These are phyloP conservation scores for Bradypodion ventrale DNA, from an alignment of 2,797 vertebrate genomes.

Conservation along the genomic window DNA sequence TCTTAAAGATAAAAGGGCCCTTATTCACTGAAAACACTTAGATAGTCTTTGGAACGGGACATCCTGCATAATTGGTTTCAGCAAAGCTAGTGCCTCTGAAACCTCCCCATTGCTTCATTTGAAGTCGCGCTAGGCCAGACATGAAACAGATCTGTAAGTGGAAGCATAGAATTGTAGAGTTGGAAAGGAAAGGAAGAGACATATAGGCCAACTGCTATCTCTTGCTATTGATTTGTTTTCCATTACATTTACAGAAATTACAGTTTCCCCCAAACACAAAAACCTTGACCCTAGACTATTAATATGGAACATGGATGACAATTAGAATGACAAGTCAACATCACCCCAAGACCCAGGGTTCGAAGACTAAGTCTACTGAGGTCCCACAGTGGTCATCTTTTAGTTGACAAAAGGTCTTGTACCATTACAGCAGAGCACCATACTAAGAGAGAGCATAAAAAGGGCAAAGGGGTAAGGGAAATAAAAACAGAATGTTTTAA, in stretches of 20 bases:
- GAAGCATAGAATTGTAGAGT: background rate
- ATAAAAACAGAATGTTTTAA: no score
- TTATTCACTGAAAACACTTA: slow-evolving; percentile 67
- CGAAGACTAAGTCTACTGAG: background rate
- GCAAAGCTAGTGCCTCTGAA: slow-evolving; percentile 8
- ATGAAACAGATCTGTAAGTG: background rate
- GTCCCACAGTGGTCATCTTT: background rate
- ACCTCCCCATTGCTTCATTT: slow-evolving; percentile 49
- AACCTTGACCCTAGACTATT: no score
- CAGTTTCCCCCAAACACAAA: background rate
- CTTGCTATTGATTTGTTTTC: background rate
- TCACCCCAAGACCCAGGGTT: background rate
- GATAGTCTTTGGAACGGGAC: slow-evolving; percentile 51
- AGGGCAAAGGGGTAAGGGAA: no score
- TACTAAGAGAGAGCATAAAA: background rate
- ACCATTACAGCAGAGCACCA: background rate
- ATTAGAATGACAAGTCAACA: background rate
- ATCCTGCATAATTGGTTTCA: slow-evolving; percentile 1
- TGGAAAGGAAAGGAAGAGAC: no score
- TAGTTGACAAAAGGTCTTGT: background rate
- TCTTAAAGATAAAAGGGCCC: slow-evolving; percentile 63
- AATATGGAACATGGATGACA: background rate
- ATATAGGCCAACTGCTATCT: no score
- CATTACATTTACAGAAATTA: background rate
- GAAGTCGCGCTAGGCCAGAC: slow-evolving; percentile 9